Evolutionary conservation across 2,113 vertebrate species (phyloP).

Genomic region (Rafetus swinhoei): DNA sequence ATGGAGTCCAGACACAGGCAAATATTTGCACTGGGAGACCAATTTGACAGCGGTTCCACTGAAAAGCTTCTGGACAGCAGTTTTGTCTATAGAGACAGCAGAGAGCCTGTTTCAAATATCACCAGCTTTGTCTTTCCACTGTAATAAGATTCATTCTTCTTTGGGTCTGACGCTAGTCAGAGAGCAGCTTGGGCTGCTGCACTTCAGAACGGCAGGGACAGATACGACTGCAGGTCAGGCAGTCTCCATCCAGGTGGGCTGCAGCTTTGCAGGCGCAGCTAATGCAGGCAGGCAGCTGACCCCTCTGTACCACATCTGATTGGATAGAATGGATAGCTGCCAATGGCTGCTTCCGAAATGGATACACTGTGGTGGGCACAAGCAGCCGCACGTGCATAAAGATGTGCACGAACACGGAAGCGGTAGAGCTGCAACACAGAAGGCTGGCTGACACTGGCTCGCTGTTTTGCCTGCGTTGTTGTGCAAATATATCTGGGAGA

Average conservation of each 20-base stretch:
- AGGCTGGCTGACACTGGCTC: background rate
- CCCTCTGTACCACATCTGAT: background rate
- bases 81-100: slow-evolving; percentile 22
- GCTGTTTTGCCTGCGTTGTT: background rate
- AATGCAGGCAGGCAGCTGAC: background rate
- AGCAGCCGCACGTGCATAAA: background rate
- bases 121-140: background rate
- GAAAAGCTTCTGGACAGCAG: background rate
- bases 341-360: background rate
- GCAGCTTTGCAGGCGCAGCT: accelerated
- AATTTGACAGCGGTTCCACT: background rate
- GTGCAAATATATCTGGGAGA: background rate
- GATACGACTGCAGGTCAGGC: accelerated
- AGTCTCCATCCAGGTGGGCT: background rate
- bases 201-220: background rate
- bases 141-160: background rate
- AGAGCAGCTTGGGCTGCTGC: background rate
- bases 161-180: background rate
- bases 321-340: background rate
- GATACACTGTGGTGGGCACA: background rate
- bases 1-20: slow-evolving; percentile 57
- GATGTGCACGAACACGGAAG: background rate
- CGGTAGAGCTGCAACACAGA: background rate
- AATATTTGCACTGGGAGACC: slow-evolving; percentile 70
- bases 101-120: slow-evolving; percentile 46